phyloP scores from a whole-genome alignment of 2,797 vertebrate genomes.

The Ptychobarbus kaznakovi region DNA sequence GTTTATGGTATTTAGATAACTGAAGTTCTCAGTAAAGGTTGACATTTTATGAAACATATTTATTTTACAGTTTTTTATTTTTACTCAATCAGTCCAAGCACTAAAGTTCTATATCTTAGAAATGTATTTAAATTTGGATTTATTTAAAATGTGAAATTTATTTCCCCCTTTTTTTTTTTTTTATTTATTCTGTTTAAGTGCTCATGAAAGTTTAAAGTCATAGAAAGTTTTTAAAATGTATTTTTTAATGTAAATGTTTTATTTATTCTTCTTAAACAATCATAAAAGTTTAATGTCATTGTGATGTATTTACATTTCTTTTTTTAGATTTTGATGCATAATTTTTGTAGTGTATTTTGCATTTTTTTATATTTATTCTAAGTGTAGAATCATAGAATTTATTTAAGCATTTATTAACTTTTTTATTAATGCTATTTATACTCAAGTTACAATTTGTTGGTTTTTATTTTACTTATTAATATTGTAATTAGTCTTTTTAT shows the following conservation, averaged over 20 bases:
- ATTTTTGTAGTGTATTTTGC: no score
- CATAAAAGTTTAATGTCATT: not conserved
- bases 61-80: not conserved
- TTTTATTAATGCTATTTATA: not conserved
- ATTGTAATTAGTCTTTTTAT: not conserved
- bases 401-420: not conserved
- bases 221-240: no score
- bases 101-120: not conserved
- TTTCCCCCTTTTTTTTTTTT: not conserved
- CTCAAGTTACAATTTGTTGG: not conserved
- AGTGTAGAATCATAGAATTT: not conserved
- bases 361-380: not conserved
- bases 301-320: not conserved
- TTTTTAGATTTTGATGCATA: no score
- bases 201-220: not conserved
- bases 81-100: not conserved
- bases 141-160: not conserved
- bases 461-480: not conserved
- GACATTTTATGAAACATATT: not conserved
- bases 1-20: no score
- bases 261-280: no score
- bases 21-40: not conserved
- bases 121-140: not conserved
- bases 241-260: not conserved
- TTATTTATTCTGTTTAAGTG: not conserved